Percentiles rank a stretch among this genome's conserved stretches.
Conservation (phyloP, 2,888 invertebrate species). For the Eristalis tenax region DNA sequence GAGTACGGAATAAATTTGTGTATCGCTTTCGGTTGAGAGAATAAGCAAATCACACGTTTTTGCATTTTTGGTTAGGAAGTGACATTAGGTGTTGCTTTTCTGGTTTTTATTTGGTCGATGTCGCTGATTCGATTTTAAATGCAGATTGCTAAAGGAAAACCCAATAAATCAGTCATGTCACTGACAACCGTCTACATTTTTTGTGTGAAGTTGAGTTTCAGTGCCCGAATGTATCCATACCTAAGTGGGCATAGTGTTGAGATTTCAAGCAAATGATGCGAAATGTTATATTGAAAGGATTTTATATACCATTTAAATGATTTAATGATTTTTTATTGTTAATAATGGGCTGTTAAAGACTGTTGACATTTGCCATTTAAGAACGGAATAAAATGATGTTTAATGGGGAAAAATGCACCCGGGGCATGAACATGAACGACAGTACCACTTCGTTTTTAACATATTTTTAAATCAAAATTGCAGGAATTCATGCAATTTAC, state of each 20-base stretch:
- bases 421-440: too few species aligned
- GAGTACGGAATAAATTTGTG: slow-evolving; percentile 55
- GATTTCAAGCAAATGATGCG: background rate
- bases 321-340: background rate
- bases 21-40: background rate
- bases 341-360: background rate
- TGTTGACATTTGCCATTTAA: background rate
- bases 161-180: background rate
- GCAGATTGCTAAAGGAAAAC: background rate
- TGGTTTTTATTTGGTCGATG: slow-evolving; percentile 1
- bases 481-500: too few species aligned
- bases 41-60: background rate
- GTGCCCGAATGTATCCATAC: background rate
- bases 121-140: slow-evolving; percentile 9
- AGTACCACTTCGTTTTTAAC: too few species aligned
- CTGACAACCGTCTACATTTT: background rate
- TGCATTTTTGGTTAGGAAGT: background rate
- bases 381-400: background rate
- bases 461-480: too few species aligned
- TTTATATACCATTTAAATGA: background rate
- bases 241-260: background rate
- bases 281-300: background rate
- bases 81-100: background rate
- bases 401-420: background rate
- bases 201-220: background rate